These are phyloP conservation scores for Caretta caretta DNA, from an alignment of 2,113 vertebrate genomes.

Conservation along the genomic window DNA sequence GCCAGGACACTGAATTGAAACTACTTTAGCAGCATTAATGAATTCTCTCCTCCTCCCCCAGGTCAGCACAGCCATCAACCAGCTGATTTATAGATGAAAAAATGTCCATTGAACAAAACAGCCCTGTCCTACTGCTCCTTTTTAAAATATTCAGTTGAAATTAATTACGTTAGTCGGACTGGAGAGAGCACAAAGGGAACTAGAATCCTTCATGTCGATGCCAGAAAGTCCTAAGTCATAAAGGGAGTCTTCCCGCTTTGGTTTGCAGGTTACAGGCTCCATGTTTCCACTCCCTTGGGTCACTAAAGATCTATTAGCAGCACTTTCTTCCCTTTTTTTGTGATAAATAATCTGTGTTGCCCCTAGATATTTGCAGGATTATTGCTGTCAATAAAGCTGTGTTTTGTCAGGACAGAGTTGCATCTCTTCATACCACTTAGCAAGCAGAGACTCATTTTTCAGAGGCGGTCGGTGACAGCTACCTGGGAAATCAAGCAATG, in stretches of 20 bases:
- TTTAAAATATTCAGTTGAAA: neutral
- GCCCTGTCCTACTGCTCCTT: neutral
- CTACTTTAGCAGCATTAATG: neutral
- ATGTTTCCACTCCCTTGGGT: neutral
- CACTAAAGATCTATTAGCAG: neutral
- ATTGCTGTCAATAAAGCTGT: neutral
- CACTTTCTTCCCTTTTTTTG: slow-evolving; percentile 15
- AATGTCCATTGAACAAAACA: neutral
- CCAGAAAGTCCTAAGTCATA: neutral
- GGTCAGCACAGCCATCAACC: neutral
- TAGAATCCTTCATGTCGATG: neutral
- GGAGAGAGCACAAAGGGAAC: neutral
- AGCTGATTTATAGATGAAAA: neutral
- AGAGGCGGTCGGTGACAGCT: slow-evolving; percentile 20
- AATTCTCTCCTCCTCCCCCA: neutral
- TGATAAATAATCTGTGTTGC: neutral
- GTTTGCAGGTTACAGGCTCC: neutral
- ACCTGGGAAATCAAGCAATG: neutral
- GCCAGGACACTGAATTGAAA: neutral
- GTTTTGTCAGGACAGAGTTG: neutral
- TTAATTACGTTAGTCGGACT: neutral
- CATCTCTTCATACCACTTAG: neutral
- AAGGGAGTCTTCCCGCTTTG: neutral
- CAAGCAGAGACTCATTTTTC: slow-evolving; percentile 18
- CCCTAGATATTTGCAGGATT: slow-evolving; percentile 7